These are phyloP conservation scores for Catalaphyllia jardinei DNA, from an alignment of 64 coral and sea anemone genomes.

Conservation along the genomic window DNA sequence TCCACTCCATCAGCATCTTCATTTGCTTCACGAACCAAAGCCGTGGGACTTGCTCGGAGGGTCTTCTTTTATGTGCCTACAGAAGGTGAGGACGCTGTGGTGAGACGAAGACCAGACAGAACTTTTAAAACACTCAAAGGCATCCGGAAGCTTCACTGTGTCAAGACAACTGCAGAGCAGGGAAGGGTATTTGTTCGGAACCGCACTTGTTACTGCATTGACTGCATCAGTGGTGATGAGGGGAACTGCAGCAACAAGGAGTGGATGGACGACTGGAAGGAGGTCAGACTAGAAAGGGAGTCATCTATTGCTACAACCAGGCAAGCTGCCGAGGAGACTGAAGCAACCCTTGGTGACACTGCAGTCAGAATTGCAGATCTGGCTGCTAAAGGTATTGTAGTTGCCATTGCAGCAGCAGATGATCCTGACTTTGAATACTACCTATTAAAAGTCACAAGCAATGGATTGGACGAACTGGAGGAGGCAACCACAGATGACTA, in stretches of 20 bases:
- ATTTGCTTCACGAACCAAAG: conserved; percentile 28
- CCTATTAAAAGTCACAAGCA: conserved; percentile 52
- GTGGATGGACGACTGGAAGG: conserved; percentile 49
- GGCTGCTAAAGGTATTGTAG: conserved; percentile 25
- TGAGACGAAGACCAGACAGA: conserved; percentile 23
- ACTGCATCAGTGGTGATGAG: conserved; percentile 44
- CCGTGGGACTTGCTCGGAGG: conserved; percentile 12
- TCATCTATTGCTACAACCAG: conserved; percentile 38
- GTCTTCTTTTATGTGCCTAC: conserved; percentile 52
- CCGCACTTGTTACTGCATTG: conserved; percentile 30
- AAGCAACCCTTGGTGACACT: conserved; percentile 27
- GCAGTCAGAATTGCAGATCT: conserved; percentile 36
- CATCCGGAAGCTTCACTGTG: conserved; percentile 44
- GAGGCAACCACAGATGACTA: conserved; percentile 42
- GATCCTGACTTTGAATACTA: conserved; percentile 54
- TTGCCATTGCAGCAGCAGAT: conserved; percentile 53
- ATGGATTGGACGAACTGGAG: not conserved
- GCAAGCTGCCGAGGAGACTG: conserved; percentile 24
- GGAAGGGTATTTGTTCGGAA: too few species aligned
- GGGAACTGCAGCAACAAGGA: conserved; percentile 48
- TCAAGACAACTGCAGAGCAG: too few species aligned
- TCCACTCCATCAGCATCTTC: conserved; percentile 35
- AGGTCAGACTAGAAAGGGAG: conserved; percentile 40
- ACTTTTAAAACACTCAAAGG: conserved; percentile 50
- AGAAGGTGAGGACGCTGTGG: conserved; percentile 58